phyloP scores from a whole-genome alignment of 2,797 vertebrate species.

The Siniperca scherzeri region DNA sequence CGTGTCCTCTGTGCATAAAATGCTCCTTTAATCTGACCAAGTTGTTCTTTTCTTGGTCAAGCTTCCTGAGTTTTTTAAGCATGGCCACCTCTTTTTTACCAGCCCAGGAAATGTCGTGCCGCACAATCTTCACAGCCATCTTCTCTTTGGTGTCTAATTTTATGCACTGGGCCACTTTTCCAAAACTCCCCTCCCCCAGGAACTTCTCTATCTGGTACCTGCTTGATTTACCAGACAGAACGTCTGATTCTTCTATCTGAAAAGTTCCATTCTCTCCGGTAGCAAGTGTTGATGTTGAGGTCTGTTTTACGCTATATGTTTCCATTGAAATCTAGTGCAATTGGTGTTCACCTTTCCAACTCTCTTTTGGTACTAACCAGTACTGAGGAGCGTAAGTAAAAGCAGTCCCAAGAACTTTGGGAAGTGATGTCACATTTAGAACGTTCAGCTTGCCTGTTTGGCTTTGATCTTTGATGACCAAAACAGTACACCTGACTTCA shows the following conservation, averaged over 20 bases:
- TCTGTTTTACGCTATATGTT: no score
- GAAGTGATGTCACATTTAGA: no score
- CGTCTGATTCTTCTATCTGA: rapidly evolving
- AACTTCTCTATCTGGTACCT: background rate
- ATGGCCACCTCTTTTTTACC: background rate
- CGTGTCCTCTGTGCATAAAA: background rate
- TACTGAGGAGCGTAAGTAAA: no score
- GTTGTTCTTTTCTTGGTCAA: conserved; percentile 3
- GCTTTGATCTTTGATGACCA: no score
- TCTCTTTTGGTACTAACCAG: no score
- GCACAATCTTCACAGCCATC: background rate
- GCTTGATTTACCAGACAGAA: background rate
- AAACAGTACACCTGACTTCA: no score
- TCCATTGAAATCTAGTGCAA: background rate
- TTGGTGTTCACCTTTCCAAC: no score
- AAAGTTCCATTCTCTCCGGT: no score
- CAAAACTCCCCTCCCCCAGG: background rate
- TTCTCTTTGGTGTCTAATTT: background rate
- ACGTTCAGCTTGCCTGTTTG: no score
- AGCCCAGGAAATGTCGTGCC: rapidly evolving
- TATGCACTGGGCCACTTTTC: background rate
- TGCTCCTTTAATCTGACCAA: background rate
- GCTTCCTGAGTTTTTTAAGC: background rate
- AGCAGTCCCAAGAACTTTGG: no score
- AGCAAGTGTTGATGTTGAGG: no score